Evolutionary conservation across 2,888 invertebrate genomes (phyloP), one percentile per base, ranked within the genome.

Genomic region (Acronicta leporina): DNA sequence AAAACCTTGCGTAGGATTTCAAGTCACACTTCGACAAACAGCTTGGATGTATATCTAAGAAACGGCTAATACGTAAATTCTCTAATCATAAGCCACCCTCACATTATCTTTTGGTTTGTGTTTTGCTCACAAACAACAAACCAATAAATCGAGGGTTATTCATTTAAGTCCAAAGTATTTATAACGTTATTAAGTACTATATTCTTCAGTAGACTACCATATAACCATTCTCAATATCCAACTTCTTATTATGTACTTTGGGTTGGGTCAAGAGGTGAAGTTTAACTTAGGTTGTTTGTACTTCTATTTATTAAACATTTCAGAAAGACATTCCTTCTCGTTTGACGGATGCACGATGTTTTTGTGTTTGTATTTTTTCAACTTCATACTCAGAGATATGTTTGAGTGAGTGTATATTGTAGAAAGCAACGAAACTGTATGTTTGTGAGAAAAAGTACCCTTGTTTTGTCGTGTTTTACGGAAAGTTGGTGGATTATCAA

Each of bases 1-100:
- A 56, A 71, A 85, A 84, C 89, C 89, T 89, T 88, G 88, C 79
- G 85, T 85, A 62, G 85, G 86, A 75, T 83, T 72, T 58, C 48
- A 69, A 72, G 68, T 67, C 62, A 68, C 40, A 63, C 13, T 65
- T 35, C 66, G 42, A 75, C 71, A 71, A 44, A n/a, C n/a, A 57
- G 20, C 46, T 65, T 61, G 43, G 35, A 53, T 56, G 46, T 58
- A 41, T 10, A 51, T 25, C 41, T 49, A 47, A n/a, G 35, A 35
- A 27, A 48, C 33, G 30, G 35, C 10, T 42, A 27, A 57, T 40
- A 47, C 30, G 44, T 55, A 25, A 47, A 63, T 70, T 25, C 14
- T 14, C 11, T 41, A 16, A 33, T 40, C 35, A 14, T 30, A 25
- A 0, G 15, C 40, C 46, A 4, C 13, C 16, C 47, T 8, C 4